Evolutionary conservation across 2,888 invertebrate species (phyloP).

Genomic region (Chaetogeoica ovagalla): DNA sequence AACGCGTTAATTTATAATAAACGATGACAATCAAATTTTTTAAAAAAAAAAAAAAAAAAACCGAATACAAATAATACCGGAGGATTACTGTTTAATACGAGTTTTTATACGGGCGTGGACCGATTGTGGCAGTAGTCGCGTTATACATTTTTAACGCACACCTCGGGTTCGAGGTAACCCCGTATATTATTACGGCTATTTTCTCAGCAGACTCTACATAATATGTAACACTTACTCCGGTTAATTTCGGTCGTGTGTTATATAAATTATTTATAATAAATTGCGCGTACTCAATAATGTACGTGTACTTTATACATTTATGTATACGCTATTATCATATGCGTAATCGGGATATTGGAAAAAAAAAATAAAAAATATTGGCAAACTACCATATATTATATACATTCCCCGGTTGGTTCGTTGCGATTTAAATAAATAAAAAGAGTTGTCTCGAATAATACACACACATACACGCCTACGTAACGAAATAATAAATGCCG

Average conservation of each 20-base stretch:
- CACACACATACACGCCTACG: neutral
- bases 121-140: too few species aligned
- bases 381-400: constrained; percentile 17
- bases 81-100: neutral
- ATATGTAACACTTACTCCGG: neutral
- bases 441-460: neutral
- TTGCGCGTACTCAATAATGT: neutral
- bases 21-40: neutral
- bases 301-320: too few species aligned
- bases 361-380: constrained; percentile 1
- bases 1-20: neutral
- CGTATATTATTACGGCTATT: neutral
- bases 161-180: neutral
- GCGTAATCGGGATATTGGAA: neutral
- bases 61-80: neutral
- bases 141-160: neutral
- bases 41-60: too few species aligned
- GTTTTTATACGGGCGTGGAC: neutral
- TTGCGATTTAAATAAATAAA: constrained; percentile 1
- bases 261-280: constrained; percentile 7
- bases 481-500: neutral
- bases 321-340: neutral
- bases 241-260: constrained; percentile 2
- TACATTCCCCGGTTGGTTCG: neutral
- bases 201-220: neutral